Base-by-base conservation (phyloP, 2,888 invertebrate species). In the Pyralis farinalis region DNA sequence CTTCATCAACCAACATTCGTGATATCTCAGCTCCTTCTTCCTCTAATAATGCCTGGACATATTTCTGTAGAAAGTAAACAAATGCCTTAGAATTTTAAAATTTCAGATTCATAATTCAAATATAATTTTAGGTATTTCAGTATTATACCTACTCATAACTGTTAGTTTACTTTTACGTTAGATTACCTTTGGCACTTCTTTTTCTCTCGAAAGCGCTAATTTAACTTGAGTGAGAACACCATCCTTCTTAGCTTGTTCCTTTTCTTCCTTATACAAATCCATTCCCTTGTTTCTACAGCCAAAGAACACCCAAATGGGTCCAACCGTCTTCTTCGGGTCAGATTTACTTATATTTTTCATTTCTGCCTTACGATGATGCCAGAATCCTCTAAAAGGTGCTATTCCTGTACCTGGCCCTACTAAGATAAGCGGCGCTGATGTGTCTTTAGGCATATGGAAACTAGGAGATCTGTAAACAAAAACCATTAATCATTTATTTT, bases 381-480 rank as follows among this genome's bases (percentile, higher is more conserved):
- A 98, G 69, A 98, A 98, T 7, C 96, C 95, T 70, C 97, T 91
- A 78, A 98, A 98, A 0, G 98, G 98, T 0, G 98, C 98, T 31
- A 98, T 96, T 1, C 98, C 98, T 0, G 98, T 97, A 12, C 98
- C 95, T 0, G 97, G 97, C 0, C 97, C 97, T 9, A 98, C 94
- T 63, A 98, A 84, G 42, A 98, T 93, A 25, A 97, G 91, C 0
- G 98, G 97, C 34, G 91, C 90, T 28, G 91, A 90, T 28, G 91
- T 73, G 58, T 97, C 94, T 44, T 91, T 87, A 2, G 98, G 98
- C 82, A 97, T 90, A 68, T 96, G 94, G 82, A 97, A 97, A 63
- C 92, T 93, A 6, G 95, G 92, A 21, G 97, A 97, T 69, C 96
- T 97, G 44, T 30, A 46, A 50, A 39, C 47, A 48, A 51, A 42